A percentile compares a stretch with the other conserved stretches of the same genome.
These are phyloP conservation scores for Lasioglossum leucozonium DNA, from an alignment of 2,888 invertebrate genomes.

Conservation along the genomic window DNA sequence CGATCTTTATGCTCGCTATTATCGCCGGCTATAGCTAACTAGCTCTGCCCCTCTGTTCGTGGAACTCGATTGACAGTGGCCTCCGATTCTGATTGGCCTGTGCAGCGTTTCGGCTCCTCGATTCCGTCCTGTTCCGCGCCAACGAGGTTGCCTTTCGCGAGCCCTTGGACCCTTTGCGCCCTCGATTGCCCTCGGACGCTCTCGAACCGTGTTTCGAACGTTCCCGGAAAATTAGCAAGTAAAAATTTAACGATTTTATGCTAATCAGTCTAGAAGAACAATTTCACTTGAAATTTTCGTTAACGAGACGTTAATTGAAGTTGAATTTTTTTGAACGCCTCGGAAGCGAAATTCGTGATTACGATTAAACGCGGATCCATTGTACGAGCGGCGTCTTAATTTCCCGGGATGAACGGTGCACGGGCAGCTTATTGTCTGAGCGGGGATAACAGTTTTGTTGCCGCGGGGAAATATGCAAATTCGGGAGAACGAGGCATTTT, in stretches of 20 bases:
- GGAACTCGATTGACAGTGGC: constrained; percentile 64
- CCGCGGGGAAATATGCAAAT: background rate
- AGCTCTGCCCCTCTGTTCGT: constrained; percentile 52
- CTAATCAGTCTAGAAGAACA: background rate
- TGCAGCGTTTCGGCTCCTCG: constrained; percentile 6
- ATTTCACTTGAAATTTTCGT: no score
- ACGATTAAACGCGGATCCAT: background rate
- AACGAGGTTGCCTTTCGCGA: background rate
- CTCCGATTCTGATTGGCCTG: constrained; percentile 44
- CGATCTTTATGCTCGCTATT: constrained; percentile 54
- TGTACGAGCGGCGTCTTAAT: background rate
- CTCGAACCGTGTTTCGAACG: background rate
- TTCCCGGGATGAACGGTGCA: background rate
- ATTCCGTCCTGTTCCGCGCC: background rate
- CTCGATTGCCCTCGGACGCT: background rate
- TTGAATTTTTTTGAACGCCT: background rate
- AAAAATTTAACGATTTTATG: background rate
- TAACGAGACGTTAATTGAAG: background rate
- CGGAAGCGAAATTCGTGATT: background rate
- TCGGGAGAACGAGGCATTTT: background rate
- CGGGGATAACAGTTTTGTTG: background rate
- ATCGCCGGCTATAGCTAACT: constrained; percentile 59
- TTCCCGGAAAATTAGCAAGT: background rate
- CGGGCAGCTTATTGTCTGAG: constrained; percentile 1
- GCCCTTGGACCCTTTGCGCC: background rate